Base-by-base conservation (phyloP, 2,888 invertebrate genomes). In the Phytoseiulus persimilis region DNA sequence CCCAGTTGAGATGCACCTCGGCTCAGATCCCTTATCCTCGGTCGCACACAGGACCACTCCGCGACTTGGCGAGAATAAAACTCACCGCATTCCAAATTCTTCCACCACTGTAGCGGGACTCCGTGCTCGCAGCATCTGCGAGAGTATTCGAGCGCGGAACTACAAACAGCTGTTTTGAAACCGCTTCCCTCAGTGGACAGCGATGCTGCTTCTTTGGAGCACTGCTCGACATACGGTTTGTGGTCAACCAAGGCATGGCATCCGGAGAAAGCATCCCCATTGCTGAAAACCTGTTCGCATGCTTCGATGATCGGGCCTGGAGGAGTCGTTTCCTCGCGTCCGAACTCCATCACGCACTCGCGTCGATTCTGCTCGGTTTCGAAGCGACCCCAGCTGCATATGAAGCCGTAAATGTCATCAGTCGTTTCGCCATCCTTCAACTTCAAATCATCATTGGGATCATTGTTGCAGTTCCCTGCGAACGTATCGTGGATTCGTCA, bases 41-140 rank as follows among this genome's bases (percentile, higher is more conserved):
- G n/a, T n/a, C n/a, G n/a, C n/a, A n/a, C n/a, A n/a, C n/a, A n/a
- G n/a, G n/a, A n/a, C n/a, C n/a, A n/a, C n/a, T n/a, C n/a, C n/a
- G n/a, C n/a, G n/a, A n/a, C n/a, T n/a, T n/a, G n/a, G n/a, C n/a
- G n/a, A n/a, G n/a, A n/a, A n/a, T n/a, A n/a, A 31, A 84, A 89
- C 91, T 90, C 90, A 91, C 91, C 95, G 92, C 96, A 96, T 0
- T 95, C 92, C 0, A 93, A 92, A 0, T 93, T 93, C 0, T 95
- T 94, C 96, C 96, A 96, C 91, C 95, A 93, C 31, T 91, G 89
- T 0, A 95, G 93, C 92, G 96, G 96, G n/a, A 96, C 94, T 18
- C 95, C 96, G 90, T 94, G 94, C 28, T 94, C 93, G 28, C 94
- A 93, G 91, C 96, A 96, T 91, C 95, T 95, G 90, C 94, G 94